Conservation (phyloP, 2,113 vertebrate genomes). For the Hippocampus abdominalis region DNA sequence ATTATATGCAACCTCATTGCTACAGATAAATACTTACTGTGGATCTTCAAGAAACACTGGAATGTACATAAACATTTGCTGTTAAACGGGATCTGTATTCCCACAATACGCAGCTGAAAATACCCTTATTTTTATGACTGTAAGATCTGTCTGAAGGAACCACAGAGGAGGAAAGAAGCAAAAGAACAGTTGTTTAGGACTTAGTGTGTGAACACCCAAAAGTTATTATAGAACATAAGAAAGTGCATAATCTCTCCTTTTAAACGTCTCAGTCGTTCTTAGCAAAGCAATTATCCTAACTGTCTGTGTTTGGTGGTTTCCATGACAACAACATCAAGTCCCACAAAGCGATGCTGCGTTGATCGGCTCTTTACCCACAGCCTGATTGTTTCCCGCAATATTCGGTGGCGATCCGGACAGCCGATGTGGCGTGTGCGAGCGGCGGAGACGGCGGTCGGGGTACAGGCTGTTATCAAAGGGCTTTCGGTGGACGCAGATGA, state of each 20-base stretch:
- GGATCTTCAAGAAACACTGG: constrained; percentile 71
- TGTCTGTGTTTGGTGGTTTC: constrained; percentile 55
- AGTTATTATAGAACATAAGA: constrained; percentile 2
- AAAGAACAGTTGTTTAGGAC: background rate
- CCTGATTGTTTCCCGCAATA: constrained; percentile 33
- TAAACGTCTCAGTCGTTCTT: constrained; percentile 48
- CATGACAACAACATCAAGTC: constrained; percentile 64
- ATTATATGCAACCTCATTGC: constrained; percentile 62
- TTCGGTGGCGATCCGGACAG: constrained; percentile 45
- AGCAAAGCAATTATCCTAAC: constrained; percentile 48
- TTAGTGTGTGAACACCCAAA: constrained; percentile 2
- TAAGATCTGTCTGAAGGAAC: background rate
- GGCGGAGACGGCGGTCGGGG: constrained; percentile 90
- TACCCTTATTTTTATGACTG: background rate
- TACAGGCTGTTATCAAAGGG: constrained; percentile 97
- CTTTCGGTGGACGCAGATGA: constrained; percentile 92
- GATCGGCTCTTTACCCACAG: constrained; percentile 44
- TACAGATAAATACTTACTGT: constrained; percentile 71
- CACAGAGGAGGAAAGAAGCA: too few relatives aligned
- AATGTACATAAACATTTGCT: constrained; percentile 66
- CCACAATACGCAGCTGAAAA: constrained; percentile 2
- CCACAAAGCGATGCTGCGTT: constrained; percentile 57
- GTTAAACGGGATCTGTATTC: constrained; percentile 16
- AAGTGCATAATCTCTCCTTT: constrained; percentile 9
- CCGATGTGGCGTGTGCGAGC: constrained; percentile 72